phyloP scores from a whole-genome alignment of 2,888 invertebrate genomes.

The Nephrotoma flavescens region DNA sequence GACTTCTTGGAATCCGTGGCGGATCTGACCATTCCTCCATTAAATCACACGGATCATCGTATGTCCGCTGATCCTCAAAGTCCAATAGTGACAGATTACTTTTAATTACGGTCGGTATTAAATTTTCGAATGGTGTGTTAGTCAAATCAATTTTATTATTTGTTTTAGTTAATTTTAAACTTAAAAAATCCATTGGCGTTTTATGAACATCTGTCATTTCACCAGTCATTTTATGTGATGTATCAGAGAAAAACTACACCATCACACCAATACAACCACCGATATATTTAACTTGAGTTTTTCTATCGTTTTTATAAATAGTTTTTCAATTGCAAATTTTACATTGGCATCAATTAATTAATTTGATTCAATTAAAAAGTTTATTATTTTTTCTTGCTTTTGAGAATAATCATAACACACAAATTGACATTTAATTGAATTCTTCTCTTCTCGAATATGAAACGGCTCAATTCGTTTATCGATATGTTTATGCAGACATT shows the following conservation, averaged over 20 bases:
- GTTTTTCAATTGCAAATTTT: background rate
- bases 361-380: background rate
- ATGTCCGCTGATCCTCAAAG: slow-evolving; percentile 4
- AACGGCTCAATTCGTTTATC: background rate
- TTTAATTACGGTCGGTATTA: slow-evolving; percentile 2
- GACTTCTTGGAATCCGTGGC: slow-evolving; percentile 35
- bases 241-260: background rate
- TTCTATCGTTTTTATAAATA: background rate
- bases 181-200: slow-evolving; percentile 2
- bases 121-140: background rate
- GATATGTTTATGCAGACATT: background rate
- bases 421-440: background rate
- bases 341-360: background rate
- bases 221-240: background rate
- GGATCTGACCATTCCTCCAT: slow-evolving; percentile 7
- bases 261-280: background rate
- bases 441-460: background rate
- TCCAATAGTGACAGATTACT: background rate
- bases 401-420: background rate
- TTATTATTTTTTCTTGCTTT: background rate
- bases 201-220: slow-evolving; percentile 5
- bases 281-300: background rate
- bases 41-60: slow-evolving; percentile 6
- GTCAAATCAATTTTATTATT: background rate
- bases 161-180: background rate